Percentiles rank a stretch among this genome's conserved stretches.
These are phyloP conservation scores for Melopsittacus undulatus DNA, from an alignment of 2,797 vertebrate genomes.

Conservation along the genomic window DNA sequence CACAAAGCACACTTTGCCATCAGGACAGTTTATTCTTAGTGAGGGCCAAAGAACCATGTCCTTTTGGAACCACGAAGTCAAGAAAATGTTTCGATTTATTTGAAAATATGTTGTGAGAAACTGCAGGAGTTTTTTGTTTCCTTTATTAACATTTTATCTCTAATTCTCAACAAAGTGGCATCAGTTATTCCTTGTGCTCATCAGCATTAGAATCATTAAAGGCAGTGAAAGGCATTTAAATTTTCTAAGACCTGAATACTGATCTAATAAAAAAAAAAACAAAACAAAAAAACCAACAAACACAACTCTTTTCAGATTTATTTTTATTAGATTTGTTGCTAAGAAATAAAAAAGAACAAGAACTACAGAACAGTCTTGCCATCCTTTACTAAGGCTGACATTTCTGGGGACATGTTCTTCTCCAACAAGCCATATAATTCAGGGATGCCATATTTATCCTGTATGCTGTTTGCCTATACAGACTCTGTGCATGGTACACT, in stretches of 20 bases:
- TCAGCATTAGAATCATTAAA: neutral
- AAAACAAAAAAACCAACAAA: too few species aligned
- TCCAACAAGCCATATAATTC: neutral
- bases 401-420: neutral
- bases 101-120: neutral
- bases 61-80: neutral
- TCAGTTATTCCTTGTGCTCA: neutral
- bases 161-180: neutral
- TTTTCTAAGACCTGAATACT: neutral
- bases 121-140: neutral
- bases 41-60: neutral
- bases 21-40: neutral
- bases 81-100: neutral
- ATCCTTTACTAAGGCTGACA: neutral
- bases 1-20: neutral
- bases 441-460: neutral
- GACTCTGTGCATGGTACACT: neutral
- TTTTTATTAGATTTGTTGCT: neutral
- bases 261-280: neutral
- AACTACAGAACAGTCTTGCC: neutral
- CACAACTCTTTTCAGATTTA: neutral
- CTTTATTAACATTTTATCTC: conserved; percentile 3
- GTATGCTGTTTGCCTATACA: neutral
- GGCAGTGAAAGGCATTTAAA: neutral
- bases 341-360: neutral